Evolutionary conservation across 2,888 invertebrate genomes (phyloP), one percentile per base, ranked within the genome.

Genomic region (Oxystoma pomonae): DNA sequence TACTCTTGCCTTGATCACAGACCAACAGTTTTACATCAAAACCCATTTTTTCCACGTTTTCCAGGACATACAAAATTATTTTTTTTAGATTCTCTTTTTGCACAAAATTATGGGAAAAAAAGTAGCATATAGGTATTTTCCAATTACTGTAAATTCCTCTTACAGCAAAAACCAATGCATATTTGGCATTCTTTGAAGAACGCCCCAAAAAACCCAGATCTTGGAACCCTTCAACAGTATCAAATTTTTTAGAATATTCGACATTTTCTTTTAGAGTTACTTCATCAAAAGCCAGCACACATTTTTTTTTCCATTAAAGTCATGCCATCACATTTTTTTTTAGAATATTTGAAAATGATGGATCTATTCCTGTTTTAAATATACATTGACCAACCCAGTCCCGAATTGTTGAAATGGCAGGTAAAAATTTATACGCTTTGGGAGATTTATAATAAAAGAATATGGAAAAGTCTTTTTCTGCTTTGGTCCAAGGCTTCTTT

Each of bases 391-490:
- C 35, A 35, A 35, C 12, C 3, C 35, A 35, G 12, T 35, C 35
- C 12, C 35, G 3, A 35, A 35, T 3, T 7, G 35, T 35, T 12
- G 35, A 35, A 7, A 35, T 12, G 3, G 35, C 35, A 12, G 35
- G 35, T 35, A 35, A 35, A 35, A 7, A 35, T 12, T 35, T 35
- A 20, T 50, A 58, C 16, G 17, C 50, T 50, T 50, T 50, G 2
- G 50, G 50, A 9, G 58, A 58, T 19, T 58, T 58, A 17, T 58
- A 58, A 58, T 58, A 58, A 2, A 58, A 7, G 16, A 50, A 58
- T 5, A 58, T 12, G 18, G 58, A 49, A 1, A 58, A 58, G n/a
- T 58, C 35, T 35, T 12, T 35, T 12, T 35, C 35, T 7, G 35
- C 35, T 35, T 35, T 35, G 35, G 35, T 7, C 35, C 35, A 35